These are phyloP conservation scores for Danaus plexippus DNA, from an alignment of 1,140 invertebrate species.

Conservation along the genomic window DNA sequence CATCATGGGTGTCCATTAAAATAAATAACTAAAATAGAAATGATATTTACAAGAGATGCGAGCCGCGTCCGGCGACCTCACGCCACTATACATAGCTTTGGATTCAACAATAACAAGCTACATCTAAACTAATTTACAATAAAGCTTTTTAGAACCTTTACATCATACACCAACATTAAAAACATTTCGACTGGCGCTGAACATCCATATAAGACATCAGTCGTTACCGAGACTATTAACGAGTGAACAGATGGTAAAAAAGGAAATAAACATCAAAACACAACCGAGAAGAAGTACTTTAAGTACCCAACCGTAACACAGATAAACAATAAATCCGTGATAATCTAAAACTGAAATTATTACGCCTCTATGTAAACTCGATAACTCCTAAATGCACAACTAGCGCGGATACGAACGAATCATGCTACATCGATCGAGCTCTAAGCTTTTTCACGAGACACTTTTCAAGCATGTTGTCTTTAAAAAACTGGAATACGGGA, in stretches of 20 bases:
- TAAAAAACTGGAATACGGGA: background rate
- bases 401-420: slow-evolving; percentile 6
- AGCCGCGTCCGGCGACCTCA: slow-evolving; percentile 31
- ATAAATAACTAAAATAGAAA: slow-evolving; percentile 59
- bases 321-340: no score
- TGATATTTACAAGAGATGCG: slow-evolving; percentile 51
- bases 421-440: slow-evolving; percentile 1
- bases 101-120: slow-evolving; percentile 55
- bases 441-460: slow-evolving; percentile 7
- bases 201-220: background rate
- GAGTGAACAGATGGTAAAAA: slow-evolving; percentile 3
- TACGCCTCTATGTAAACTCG: no score
- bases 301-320: slow-evolving; percentile 5
- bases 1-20: slow-evolving; percentile 8
- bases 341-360: no score
- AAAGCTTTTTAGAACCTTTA: slow-evolving; percentile 67
- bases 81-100: slow-evolving; percentile 60
- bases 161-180: slow-evolving; percentile 46
- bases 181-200: background rate
- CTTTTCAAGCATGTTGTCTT: slow-evolving; percentile 2
- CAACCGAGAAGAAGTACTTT: background rate
- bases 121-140: slow-evolving; percentile 62
- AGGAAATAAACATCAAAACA: slow-evolving; percentile 3
- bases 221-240: slow-evolving; percentile 6
- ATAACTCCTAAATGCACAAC: slow-evolving; percentile 12